Evolutionary conservation across 2,888 invertebrate species (phyloP), one percentile per base, ranked within the genome.

Genomic region (Oscheius sp.): DNA sequence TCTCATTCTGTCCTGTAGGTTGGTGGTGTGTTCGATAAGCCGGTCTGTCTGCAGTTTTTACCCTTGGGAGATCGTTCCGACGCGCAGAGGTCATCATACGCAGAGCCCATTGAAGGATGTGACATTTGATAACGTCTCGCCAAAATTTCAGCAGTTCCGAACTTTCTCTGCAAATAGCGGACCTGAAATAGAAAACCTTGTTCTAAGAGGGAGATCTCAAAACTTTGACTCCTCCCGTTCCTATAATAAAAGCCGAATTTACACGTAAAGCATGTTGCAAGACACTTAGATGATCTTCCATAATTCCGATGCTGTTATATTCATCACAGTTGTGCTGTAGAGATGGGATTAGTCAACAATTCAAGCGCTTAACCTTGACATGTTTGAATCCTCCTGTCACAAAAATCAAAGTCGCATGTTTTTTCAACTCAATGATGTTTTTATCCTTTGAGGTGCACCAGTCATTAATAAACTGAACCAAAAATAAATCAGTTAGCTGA

Each of bases 171-270:
- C n/a, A 68, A 20, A 34, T 68, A 68, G 0, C 68, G 42, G 50
- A 68, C 50, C 68, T 68, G n/a, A 17, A 53, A 12, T 3, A 63
- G 27, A 10, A 23, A 27, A 61, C 17, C 20, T 33, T 12, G 20
- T n/a, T n/a, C 6, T 20, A 8, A 2, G n/a, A 25, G 27, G 6
- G 27, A 61, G 20, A 29, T 29, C 42, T 45, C 27, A 45, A 20
- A 15, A 68, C 68, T 48, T 68, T 68, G 10, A 68, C 68, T 1
- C 68, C 68, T 39, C 68, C 68, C 4, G 61, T 68, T 15, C 48
- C 68, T 12, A 68, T 48, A 17, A 68, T 61, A 17, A 68, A 33
- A 61, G 53, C 63, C 10, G 48, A 20, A 31, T 63, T 52, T 33
- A 63, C 39, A 20, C 61, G 27, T 4, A 68, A 23, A 8, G 42